Evolutionary conservation across 2,113 vertebrate genomes (phyloP).

Genomic region (Amphiprion percula): DNA sequence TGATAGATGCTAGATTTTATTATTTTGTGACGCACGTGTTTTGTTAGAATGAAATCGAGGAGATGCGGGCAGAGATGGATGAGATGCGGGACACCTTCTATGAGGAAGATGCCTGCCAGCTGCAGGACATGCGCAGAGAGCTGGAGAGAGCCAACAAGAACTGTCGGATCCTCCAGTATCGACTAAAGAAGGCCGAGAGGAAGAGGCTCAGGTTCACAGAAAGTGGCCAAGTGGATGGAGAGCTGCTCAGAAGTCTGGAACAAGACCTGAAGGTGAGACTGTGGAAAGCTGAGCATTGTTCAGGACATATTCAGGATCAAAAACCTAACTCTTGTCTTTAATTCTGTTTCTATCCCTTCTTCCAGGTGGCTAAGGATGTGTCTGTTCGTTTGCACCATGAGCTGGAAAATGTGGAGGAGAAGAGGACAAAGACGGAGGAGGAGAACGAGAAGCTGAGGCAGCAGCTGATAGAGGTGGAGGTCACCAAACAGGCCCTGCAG

Average conservation of each 20-base stretch:
- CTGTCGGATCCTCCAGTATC: conserved; percentile 97
- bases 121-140: conserved; percentile 98
- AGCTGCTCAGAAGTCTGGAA: conserved; percentile 95
- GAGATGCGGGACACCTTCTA: conserved; percentile 99
- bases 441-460: conserved; percentile 97
- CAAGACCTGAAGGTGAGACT: conserved; percentile 94
- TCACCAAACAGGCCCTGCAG: conserved; percentile 95
- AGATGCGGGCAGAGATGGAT: conserved; percentile 98
- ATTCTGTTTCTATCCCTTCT: background rate
- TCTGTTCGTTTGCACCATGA: conserved; percentile 98
- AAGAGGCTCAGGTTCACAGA: conserved; percentile 93
- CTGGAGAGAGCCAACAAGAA: conserved; percentile 99
- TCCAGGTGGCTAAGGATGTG: conserved; percentile 97
- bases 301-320: background rate
- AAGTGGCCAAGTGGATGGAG: conserved; percentile 94
- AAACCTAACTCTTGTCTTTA: background rate
- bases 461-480: conserved; percentile 95
- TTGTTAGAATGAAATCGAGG: conserved; percentile 93
- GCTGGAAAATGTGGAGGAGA: conserved; percentile 98
- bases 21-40: background rate
- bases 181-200: conserved; percentile 96
- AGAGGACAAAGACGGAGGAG: conserved; percentile 95
- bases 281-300: background rate
- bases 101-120: conserved; percentile 97
- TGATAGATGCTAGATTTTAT: background rate